Base-by-base conservation (phyloP, 2,113 vertebrate species). In the Neolamprologus longior region DNA sequence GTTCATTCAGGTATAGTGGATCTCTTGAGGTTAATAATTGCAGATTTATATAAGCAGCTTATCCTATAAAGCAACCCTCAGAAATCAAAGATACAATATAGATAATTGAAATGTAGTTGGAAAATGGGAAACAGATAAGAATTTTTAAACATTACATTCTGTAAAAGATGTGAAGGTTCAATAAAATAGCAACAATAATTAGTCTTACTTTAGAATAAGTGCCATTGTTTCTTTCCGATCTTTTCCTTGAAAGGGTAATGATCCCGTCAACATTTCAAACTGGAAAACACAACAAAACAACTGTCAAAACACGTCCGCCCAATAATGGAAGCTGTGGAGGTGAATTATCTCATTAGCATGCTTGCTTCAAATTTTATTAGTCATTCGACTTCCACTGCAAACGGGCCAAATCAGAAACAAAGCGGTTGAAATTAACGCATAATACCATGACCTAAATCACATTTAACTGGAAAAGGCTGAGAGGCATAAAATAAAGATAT, bases 181-280 rank as follows among this genome's bases (percentile, higher is more conserved):
- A 24, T 4, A 79, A 57, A 5, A n/a, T 40, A 63, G 14, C 19
- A 88, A 28, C 19, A 89, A 6, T 8, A 86, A 33, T 35, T 24
- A 7, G 71, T 97, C 98, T 98, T 97, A 99, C 98, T 99, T 99
- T 61, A 99, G 97, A 94, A 99, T 99, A 82, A 99, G 97, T 1
- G 98, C 98, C 98, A 99, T 99, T 19, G 98, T 99, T 94, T 99
- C 98, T 94, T 99, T 99, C 28, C 98, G 96, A 95, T 99, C 98
- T 95, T 99, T 99, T 82, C 98, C 98, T 94, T 99, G 98, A 95
- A 99, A 99, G 0, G 98, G 98, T 90, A 99, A 94, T 0, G 98
- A 98, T 55, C 98, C 98, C 0, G 98, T 99, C 94, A 99, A 94
- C 98, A 99, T 99, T 96, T 99, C 98, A 91, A 99, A 99, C 98